These are phyloP conservation scores for Pogonocichla stellata DNA, from an alignment of 2,113 vertebrate genomes.

Conservation along the genomic window DNA sequence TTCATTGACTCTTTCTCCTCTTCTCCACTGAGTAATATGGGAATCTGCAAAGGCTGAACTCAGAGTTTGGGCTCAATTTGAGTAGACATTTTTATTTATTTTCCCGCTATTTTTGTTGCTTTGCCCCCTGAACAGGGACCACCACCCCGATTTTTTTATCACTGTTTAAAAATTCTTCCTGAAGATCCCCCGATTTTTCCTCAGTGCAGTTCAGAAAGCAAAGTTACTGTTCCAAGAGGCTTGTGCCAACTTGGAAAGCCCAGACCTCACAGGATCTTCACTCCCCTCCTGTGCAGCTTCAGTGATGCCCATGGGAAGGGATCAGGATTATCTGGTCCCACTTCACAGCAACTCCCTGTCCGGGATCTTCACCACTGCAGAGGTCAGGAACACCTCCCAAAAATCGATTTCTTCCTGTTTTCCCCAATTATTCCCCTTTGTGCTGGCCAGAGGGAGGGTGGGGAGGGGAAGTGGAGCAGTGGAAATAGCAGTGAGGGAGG, in stretches of 20 bases:
- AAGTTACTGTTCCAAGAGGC: neutral
- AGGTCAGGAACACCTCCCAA: neutral
- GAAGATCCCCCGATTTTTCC: neutral
- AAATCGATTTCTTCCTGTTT: neutral
- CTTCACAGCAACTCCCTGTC: neutral
- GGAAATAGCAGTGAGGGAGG: neutral
- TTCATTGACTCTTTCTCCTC: neutral
- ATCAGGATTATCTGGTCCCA: neutral
- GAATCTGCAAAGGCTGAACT: neutral
- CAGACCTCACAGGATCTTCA: neutral
- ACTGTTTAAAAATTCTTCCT: neutral
- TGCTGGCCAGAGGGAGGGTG: neutral
- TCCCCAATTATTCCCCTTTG: neutral
- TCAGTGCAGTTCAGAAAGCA: neutral
- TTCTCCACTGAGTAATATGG: neutral
- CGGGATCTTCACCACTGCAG: neutral
- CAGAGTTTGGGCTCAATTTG: neutral
- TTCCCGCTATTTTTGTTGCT: neutral
- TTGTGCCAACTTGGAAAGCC: neutral
- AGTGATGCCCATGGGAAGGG: neutral
- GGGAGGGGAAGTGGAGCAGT: neutral
- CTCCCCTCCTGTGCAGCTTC: neutral
- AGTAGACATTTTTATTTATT: neutral
- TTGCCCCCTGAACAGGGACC: constrained; percentile 31
- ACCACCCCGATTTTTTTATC: constrained; percentile 44